Conservation (phyloP, 2,113 vertebrate species). For the Bubo blakistoni region DNA sequence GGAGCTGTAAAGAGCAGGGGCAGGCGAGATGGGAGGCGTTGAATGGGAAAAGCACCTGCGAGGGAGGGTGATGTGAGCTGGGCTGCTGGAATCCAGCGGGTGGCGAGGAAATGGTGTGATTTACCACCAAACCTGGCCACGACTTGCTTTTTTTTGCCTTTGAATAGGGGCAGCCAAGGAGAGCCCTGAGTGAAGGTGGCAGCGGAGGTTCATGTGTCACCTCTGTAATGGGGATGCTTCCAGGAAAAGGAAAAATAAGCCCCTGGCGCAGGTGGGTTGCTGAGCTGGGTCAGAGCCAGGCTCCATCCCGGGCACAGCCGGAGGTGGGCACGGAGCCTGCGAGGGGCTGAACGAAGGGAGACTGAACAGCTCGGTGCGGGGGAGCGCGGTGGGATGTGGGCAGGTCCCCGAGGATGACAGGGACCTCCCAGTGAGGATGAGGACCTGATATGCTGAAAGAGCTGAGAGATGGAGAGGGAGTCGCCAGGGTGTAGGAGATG, state of each 20-base stretch:
- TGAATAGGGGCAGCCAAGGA: neutral
- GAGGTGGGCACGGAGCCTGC: neutral
- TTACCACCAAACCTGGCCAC: neutral
- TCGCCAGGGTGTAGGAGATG: neutral
- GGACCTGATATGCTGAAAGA: neutral
- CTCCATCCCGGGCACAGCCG: fast-evolving
- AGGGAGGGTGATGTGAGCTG: neutral
- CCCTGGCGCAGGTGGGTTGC: fast-evolving
- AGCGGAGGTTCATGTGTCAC: neutral
- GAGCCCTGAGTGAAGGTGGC: neutral
- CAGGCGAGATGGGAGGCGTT: neutral
- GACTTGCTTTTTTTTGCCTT: neutral
- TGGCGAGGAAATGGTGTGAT: neutral
- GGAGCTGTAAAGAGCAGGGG: neutral
- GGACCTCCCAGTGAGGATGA: neutral
- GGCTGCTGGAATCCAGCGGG: neutral
- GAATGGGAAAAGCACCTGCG: neutral
- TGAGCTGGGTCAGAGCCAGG: neutral
- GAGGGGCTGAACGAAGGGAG: neutral
- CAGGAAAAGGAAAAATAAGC: neutral
- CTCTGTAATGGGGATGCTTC: neutral
- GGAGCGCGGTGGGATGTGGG: neutral
- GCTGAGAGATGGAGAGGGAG: neutral
- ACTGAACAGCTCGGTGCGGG: fast-evolving
- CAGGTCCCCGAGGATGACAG: neutral